Evolutionary conservation across 2,797 vertebrate genomes (phyloP).

Genomic region (Poeciliopsis gracilis): DNA sequence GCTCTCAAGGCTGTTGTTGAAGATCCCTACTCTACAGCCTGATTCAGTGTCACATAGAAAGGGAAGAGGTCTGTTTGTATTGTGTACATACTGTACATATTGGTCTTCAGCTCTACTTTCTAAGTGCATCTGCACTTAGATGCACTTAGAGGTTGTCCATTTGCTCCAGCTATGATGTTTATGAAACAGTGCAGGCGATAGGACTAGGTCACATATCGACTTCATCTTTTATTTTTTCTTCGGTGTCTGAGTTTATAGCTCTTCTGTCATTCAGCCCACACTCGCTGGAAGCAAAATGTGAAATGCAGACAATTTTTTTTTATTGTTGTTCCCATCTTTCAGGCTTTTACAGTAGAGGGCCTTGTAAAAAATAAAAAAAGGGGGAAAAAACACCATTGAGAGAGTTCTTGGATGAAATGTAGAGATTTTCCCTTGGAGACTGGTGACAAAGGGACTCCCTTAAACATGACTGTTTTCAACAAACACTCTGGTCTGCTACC

Average conservation of each 20-base stretch:
- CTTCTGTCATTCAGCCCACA: conserved; percentile 3
- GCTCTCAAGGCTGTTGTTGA: not conserved
- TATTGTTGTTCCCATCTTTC: conserved; percentile 3
- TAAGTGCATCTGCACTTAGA: not conserved
- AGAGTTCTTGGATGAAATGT: not conserved
- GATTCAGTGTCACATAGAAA: not conserved
- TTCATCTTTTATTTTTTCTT: not conserved
- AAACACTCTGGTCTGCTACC: not conserved
- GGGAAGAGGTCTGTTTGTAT: not conserved
- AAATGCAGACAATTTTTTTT: not conserved
- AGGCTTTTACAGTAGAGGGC: not conserved
- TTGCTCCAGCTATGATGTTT: not conserved
- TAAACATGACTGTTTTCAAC: not conserved
- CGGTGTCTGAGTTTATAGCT: conserved; percentile 2
- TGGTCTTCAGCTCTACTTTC: not conserved
- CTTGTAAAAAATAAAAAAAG: not conserved
- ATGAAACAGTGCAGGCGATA: not conserved
- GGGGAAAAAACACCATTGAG: not conserved
- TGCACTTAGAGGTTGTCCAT: no score
- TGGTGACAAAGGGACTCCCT: not conserved
- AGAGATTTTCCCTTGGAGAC: not conserved
- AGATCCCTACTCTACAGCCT: not conserved
- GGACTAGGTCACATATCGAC: not conserved
- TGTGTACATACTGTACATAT: not conserved
- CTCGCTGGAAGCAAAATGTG: conserved; percentile 1